Evolutionary conservation across 2,113 vertebrate species (phyloP).

Genomic region (Lepidothrix coronata): DNA sequence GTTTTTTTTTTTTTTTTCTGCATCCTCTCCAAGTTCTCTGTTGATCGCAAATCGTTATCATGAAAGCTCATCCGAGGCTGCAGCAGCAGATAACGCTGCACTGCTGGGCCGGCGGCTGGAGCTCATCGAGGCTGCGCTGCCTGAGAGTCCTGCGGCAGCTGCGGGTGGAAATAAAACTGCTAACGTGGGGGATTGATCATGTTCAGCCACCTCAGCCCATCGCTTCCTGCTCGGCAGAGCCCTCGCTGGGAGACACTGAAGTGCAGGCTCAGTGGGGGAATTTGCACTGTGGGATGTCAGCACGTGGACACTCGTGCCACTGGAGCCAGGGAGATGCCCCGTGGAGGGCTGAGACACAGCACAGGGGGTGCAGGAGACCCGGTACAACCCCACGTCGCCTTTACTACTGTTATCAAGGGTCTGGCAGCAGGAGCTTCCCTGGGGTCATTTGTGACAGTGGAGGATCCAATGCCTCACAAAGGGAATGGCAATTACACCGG

Average conservation of each 20-base stretch:
- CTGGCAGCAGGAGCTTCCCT: neutral
- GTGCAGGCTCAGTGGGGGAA: neutral
- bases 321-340: neutral
- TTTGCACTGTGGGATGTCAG: neutral
- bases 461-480: accelerated
- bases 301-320: accelerated
- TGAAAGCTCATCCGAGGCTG: neutral
- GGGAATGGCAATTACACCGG: neutral
- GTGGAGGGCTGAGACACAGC: neutral
- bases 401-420: neutral
- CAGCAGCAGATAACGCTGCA: neutral
- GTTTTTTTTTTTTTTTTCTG: neutral
- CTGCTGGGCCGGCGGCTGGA: neutral
- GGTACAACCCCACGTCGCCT: accelerated
- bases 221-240: neutral
- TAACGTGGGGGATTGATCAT: neutral
- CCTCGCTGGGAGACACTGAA: neutral
- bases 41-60: constrained; percentile 27
- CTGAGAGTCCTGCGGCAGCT: constrained; percentile 1
- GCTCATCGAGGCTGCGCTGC: neutral
- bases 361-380: accelerated
- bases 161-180: constrained; percentile 21
- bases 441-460: neutral
- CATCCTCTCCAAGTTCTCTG: constrained; percentile 6
- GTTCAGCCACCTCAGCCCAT: constrained; percentile 15